Conservation (phyloP, 2,113 vertebrate genomes). For the Microtus pennsylvanicus region DNA sequence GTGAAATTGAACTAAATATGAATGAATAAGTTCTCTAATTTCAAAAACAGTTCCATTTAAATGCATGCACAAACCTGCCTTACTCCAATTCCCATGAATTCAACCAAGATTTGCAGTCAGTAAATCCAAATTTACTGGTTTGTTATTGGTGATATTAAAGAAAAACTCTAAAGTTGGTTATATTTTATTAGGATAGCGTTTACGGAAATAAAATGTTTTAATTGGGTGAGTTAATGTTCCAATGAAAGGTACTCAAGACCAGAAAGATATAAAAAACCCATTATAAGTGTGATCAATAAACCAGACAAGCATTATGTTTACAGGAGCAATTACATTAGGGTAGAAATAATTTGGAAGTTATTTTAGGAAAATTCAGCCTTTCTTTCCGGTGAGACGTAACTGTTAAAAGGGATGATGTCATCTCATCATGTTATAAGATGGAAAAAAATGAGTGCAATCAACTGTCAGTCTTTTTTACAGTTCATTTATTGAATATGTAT, state of each 20-base stretch:
- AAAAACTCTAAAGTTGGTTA: slow-evolving; percentile 57
- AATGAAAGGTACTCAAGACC: slow-evolving; percentile 59
- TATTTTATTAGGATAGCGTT: slow-evolving; percentile 61
- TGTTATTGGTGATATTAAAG: slow-evolving; percentile 44
- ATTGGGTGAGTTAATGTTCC: slow-evolving; percentile 71
- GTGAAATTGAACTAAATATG: slow-evolving; percentile 47
- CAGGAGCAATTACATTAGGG: slow-evolving; percentile 61
- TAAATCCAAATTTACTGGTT: slow-evolving; percentile 1
- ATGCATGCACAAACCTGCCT: not conserved
- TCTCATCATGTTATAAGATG: not conserved
- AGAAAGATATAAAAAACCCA: slow-evolving; percentile 53
- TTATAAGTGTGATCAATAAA: slow-evolving; percentile 69
- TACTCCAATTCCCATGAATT: not conserved
- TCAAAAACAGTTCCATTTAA: slow-evolving; percentile 38
- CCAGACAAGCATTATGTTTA: slow-evolving; percentile 5
- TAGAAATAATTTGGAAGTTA: slow-evolving; percentile 66
- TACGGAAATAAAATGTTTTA: slow-evolving; percentile 73
- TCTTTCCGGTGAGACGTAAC: not conserved
- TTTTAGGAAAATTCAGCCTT: slow-evolving; percentile 57
- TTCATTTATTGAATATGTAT: not conserved
- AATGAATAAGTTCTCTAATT: not conserved
- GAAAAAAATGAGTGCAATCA: not conserved
- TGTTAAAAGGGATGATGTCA: slow-evolving; percentile 30
- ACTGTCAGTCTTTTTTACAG: not conserved
- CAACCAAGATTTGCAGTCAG: slow-evolving; percentile 8